Percentiles rank a stretch among this genome's conserved stretches.
phyloP scores from a whole-genome alignment of 2,888 invertebrate species.

The Phymatocera aterrima region DNA sequence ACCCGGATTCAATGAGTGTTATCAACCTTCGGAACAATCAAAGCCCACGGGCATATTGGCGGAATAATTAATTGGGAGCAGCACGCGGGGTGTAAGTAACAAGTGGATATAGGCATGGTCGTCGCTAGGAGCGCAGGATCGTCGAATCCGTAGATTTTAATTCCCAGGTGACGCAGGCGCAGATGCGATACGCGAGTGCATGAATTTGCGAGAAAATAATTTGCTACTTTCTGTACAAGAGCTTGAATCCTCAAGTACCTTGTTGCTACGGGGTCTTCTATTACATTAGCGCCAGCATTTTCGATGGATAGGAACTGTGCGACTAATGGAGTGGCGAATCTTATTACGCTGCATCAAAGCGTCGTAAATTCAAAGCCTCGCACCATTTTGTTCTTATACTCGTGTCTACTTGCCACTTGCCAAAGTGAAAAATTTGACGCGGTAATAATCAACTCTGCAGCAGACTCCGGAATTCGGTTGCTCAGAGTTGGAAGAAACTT shows the following conservation, averaged over 20 bases:
- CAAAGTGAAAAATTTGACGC: not conserved
- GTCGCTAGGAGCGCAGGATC: not conserved
- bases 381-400: not conserved
- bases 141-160: not conserved
- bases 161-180: no score
- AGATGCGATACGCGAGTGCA: not conserved
- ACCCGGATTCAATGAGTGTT: not conserved
- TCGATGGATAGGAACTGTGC: not conserved
- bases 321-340: constrained; percentile 33
- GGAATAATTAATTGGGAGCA: not conserved
- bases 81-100: not conserved
- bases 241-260: not conserved
- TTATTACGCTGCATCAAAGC: constrained; percentile 32
- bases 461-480: no score
- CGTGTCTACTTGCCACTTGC: no score
- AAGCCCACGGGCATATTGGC: not conserved
- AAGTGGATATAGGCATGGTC: no score
- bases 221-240: not conserved
- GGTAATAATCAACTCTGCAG: no score
- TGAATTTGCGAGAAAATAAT: not conserved
- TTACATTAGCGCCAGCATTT: not conserved
- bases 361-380: not conserved
- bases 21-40: not conserved
- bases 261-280: not conserved
- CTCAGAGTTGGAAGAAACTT: not conserved